Base-by-base conservation (phyloP, 2,888 invertebrate genomes). In the Scaptomyza polygonia region DNA sequence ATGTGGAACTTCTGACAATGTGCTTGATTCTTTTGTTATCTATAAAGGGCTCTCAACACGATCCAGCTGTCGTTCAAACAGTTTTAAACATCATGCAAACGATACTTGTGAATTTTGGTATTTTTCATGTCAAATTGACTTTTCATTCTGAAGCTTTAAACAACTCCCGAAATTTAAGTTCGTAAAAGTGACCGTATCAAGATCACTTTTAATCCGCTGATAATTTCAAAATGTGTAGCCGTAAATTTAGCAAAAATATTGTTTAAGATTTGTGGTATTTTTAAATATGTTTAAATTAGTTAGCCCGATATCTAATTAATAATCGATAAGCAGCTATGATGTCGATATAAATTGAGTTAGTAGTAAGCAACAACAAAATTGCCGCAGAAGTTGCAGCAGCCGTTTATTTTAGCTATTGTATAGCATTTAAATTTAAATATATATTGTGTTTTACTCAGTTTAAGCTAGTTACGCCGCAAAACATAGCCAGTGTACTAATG, bases 401-500 rank as follows among this genome's bases (percentile, higher is more conserved):
- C 82, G 82, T 82, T 77, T 81, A 47, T 58, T 72, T 75, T 55
- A 53, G 66, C 59, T 79, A 62, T 45, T 65, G 72, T 65, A 74
- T 77, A 59, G 58, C 54, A 55, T 74, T 65, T 58, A 70, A 70
- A 64, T 42, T 67, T 48, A 67, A 66, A 57, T 21, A 61, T 68
- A 68, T 74, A 51, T 27, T 21, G 16, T 64, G 55, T 62, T 51
- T 53, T 14, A 54, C 47, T 43, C 21, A 58, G 45, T 73, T 86
- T 75, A 57, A 70, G 71, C 51, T 77, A 67, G 49, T 44, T 75
- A 64, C 62, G 69, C 48, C 67, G 79, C 68, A 84, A 71, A 78
- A 79, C 67, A 72, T 77, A 88, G 75, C 77, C 63, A 69, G 72
- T 75, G 65, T 77, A 88, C 91, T 91, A 88, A 91, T 91, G 90